Percentiles rank a stretch among this genome's conserved stretches.
Conservation (phyloP, 2,113 vertebrate genomes). For the Eidolon helvum region DNA sequence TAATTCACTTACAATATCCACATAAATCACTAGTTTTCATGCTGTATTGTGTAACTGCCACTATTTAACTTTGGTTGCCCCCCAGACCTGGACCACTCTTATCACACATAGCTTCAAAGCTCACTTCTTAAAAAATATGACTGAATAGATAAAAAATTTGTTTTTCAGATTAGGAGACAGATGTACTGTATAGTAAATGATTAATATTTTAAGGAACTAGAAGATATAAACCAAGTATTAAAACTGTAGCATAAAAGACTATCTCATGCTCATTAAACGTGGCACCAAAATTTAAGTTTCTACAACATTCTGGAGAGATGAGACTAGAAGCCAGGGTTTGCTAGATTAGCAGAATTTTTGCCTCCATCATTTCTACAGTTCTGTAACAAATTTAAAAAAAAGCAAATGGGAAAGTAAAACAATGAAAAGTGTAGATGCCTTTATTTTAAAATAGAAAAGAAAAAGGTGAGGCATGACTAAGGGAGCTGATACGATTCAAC, state of each 20-base stretch:
- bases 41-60: not conserved
- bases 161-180: constrained; percentile 11
- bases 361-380: constrained; percentile 26
- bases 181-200: not conserved
- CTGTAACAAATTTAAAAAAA: not conserved
- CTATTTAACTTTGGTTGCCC: not conserved
- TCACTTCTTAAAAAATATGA: too few relatives aligned
- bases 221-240: not conserved
- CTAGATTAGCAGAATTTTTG: constrained; percentile 19
- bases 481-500: not conserved
- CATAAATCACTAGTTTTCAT: constrained; percentile 22
- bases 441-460: constrained; percentile 51
- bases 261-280: constrained; percentile 25
- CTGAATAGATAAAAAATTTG: constrained; percentile 8
- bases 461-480: not conserved
- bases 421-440: constrained; percentile 5
- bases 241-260: constrained; percentile 1
- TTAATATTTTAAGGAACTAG: not conserved
- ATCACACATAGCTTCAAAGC: too few relatives aligned
- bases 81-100: too few relatives aligned
- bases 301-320: constrained; percentile 4
- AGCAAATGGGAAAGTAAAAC: not conserved
- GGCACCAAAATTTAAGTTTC: constrained; percentile 36
- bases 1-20: not conserved
- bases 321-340: not conserved